Conservation (phyloP, 2,888 invertebrate species). For the Dryomyza anilis region DNA sequence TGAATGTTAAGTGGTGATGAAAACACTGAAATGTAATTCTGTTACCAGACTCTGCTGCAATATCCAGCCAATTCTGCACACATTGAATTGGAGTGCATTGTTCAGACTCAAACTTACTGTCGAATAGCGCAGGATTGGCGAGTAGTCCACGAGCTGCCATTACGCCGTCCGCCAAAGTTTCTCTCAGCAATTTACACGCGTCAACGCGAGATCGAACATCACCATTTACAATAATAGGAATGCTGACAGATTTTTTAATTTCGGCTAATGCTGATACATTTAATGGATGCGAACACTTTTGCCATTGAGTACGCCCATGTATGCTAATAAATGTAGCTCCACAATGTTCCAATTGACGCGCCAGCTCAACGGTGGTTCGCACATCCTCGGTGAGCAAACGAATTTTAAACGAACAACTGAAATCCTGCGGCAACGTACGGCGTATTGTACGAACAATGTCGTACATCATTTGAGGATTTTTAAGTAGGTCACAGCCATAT, state of each 20-base stretch:
- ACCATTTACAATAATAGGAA: constrained; percentile 94
- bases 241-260: constrained; percentile 67
- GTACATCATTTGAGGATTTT: constrained; percentile 80
- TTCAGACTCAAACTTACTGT: constrained; percentile 46
- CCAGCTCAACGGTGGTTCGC: constrained; percentile 77
- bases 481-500: constrained; percentile 83
- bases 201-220: constrained; percentile 78
- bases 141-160: constrained; percentile 94
- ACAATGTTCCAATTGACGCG: constrained; percentile 78
- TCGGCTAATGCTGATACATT: constrained; percentile 73
- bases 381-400: constrained; percentile 66
- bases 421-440: constrained; percentile 71
- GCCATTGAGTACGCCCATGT: constrained; percentile 87
- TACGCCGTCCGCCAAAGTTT: constrained; percentile 78
- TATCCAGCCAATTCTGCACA: constrained; percentile 80
- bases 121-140: constrained; percentile 88
- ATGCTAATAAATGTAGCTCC: constrained; percentile 89
- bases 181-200: constrained; percentile 69
- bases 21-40: constrained; percentile 80
- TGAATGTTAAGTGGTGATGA: constrained; percentile 95
- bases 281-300: constrained; percentile 74
- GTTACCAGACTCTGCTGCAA: constrained; percentile 68
- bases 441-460: constrained; percentile 80
- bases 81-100: constrained; percentile 73
- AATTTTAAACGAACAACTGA: constrained; percentile 91